phyloP scores from a whole-genome alignment of 2,113 vertebrate species.

The Cranoglanis bouderius region DNA sequence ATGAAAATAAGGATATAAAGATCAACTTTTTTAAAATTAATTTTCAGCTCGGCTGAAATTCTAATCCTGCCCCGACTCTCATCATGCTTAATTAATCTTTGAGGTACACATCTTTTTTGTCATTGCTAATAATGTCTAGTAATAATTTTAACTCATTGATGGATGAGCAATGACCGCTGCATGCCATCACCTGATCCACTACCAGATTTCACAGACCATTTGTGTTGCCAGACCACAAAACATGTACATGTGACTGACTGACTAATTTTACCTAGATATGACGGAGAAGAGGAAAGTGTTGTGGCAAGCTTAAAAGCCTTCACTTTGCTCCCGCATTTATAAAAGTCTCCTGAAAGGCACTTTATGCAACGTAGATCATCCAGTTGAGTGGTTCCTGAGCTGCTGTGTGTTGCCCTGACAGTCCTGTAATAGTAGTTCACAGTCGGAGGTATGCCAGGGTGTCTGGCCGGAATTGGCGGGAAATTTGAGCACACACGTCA shows the following conservation, averaged over 20 bases:
- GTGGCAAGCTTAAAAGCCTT: conserved; percentile 23
- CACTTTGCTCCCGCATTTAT: conserved; percentile 9
- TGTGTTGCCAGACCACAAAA: background rate
- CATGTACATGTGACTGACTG: background rate
- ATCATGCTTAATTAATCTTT: background rate
- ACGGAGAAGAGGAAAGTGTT: background rate
- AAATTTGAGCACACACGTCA: background rate
- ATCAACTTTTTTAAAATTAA: background rate
- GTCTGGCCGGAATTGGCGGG: background rate
- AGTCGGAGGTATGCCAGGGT: background rate
- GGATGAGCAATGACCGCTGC: background rate
- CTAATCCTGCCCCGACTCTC: background rate
- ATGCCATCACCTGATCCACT: background rate
- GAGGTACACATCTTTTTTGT: background rate
- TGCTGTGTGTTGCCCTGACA: background rate
- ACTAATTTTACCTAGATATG: background rate
- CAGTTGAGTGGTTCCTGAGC: conserved; percentile 23
- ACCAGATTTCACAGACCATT: background rate
- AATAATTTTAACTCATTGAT: background rate
- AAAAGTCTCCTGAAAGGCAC: conserved; percentile 30
- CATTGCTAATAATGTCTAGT: background rate
- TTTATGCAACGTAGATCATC: conserved; percentile 10
- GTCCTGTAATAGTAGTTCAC: background rate
- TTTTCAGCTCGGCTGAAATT: background rate
- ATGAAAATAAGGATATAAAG: background rate